phyloP scores from a whole-genome alignment of 2,113 vertebrate genomes.

The Formicarius rufipectus region DNA sequence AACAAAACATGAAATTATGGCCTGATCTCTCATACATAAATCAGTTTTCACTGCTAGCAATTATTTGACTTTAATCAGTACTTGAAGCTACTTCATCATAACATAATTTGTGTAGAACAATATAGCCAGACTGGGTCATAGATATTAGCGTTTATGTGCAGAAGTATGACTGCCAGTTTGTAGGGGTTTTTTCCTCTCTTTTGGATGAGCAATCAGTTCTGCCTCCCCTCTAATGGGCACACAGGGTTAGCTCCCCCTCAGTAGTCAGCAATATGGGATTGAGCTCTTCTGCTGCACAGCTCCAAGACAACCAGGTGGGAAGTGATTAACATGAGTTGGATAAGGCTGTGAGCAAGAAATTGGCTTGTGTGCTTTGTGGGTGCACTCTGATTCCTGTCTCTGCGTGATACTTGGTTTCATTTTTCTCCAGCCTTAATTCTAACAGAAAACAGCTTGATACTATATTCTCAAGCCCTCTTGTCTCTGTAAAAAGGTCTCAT shows the following conservation, averaged over 20 bases:
- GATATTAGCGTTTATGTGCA: not conserved
- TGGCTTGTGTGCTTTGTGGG: not conserved
- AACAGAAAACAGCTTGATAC: not conserved
- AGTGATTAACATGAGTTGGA: not conserved
- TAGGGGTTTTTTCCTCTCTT: rapidly evolving
- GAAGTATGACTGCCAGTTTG: not conserved
- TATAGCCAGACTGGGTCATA: not conserved
- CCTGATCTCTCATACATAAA: not conserved
- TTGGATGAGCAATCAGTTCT: not conserved
- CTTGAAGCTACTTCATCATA: not conserved
- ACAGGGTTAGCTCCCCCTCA: not conserved
- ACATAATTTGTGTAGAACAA: not conserved
- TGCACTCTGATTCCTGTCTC: not conserved
- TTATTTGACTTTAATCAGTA: not conserved
- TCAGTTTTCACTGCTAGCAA: not conserved
- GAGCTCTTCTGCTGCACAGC: not conserved
- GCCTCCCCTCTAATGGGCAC: not conserved
- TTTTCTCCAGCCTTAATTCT: not conserved
- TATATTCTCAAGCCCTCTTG: not conserved
- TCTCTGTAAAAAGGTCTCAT: not conserved
- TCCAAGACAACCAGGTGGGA: not conserved
- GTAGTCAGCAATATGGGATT: not conserved
- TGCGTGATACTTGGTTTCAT: not conserved
- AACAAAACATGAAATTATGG: not conserved
- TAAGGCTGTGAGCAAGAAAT: not conserved